These are phyloP conservation scores for Urosaurus nigricauda DNA, from an alignment of 2,797 vertebrate genomes.

Conservation along the genomic window DNA sequence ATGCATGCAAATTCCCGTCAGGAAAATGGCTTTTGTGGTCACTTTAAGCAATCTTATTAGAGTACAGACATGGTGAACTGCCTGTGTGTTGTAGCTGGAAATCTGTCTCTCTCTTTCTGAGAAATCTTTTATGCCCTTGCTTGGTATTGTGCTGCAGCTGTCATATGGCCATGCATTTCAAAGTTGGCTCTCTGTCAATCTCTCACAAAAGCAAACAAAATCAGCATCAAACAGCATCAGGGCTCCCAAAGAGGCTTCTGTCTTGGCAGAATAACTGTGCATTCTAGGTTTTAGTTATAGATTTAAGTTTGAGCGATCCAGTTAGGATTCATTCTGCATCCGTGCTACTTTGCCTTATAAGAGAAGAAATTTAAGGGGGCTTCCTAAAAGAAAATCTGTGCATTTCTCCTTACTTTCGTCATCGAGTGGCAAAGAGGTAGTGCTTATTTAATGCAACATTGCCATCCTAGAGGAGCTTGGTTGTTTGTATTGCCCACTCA, in stretches of 20 bases:
- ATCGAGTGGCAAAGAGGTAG: not conserved
- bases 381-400: not conserved
- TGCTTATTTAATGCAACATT: not conserved
- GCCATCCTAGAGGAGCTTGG: not conserved
- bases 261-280: slow-evolving; percentile 26
- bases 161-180: slow-evolving; percentile 48
- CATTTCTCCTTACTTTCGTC: not conserved
- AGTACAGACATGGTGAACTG: slow-evolving; percentile 21
- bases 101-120: slow-evolving; percentile 4
- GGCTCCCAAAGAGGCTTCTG: slow-evolving; percentile 5
- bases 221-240: not conserved
- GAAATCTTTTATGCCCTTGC: slow-evolving; percentile 54
- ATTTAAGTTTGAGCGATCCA: slow-evolving; percentile 9
- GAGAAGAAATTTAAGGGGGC: not conserved
- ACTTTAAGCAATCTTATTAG: not conserved
- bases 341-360: not conserved
- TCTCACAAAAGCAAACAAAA: slow-evolving; percentile 16
- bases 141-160: slow-evolving; percentile 16
- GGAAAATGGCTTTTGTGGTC: slow-evolving; percentile 24
- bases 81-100: slow-evolving; percentile 17
- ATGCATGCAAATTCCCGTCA: slow-evolving; percentile 33
- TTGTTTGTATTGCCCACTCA: not conserved
- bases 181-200: slow-evolving; percentile 51
- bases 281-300: not conserved
- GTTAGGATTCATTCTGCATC: not conserved